phyloP scores from a whole-genome alignment of 2,113 vertebrate genomes.

The Megaceryle torquata region DNA sequence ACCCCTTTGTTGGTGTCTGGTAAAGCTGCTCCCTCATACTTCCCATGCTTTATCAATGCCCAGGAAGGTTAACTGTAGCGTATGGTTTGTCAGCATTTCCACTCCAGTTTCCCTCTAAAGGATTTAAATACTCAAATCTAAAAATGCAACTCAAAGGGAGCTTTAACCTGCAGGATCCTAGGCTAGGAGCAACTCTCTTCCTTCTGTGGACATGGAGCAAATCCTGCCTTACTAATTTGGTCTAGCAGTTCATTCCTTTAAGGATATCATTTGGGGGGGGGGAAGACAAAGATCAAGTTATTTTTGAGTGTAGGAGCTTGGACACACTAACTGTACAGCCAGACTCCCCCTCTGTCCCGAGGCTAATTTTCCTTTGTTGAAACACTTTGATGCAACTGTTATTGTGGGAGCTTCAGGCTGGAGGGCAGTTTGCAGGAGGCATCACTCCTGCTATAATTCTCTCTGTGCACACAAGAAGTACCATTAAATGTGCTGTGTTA shows the following conservation, averaged over 20 bases:
- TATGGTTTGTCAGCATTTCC: background rate
- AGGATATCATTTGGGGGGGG: background rate
- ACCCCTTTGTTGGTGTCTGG: background rate
- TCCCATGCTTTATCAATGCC: background rate
- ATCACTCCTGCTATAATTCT: background rate
- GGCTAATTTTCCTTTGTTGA: background rate
- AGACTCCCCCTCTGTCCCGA: background rate
- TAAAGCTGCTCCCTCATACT: background rate
- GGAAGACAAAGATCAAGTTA: background rate
- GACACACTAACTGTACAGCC: background rate
- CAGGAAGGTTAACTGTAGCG: background rate
- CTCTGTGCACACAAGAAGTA: background rate
- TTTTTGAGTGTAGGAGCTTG: background rate
- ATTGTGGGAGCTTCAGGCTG: background rate
- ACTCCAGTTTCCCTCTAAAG: background rate
- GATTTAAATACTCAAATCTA: background rate
- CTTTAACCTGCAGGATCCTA: background rate
- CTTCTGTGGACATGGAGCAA: background rate
- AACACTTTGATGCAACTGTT: background rate
- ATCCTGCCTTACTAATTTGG: background rate
- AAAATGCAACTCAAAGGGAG: background rate
- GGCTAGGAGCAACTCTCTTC: background rate
- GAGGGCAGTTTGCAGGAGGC: background rate
- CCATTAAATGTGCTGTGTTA: background rate
- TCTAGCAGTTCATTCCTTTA: background rate